Conservation (phyloP, 1,140 invertebrate species). For the Brachionus paranguensis region DNA sequence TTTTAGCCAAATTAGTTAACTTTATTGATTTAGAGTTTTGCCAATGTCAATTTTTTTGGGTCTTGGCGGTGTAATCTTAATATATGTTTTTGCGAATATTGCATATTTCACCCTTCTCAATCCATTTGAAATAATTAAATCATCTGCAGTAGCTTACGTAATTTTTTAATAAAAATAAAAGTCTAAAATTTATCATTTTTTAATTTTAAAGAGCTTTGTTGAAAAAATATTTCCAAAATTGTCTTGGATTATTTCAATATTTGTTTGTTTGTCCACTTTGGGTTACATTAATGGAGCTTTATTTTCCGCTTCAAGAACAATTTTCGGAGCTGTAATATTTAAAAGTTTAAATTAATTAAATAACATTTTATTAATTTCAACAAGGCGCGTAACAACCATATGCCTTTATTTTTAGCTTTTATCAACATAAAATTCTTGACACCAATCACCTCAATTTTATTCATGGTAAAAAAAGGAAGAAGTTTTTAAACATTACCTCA, state of each 20-base stretch:
- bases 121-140: slow-evolving; percentile 61
- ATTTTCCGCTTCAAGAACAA: slow-evolving; percentile 73
- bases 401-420: slow-evolving; percentile 17
- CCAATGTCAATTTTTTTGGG: slow-evolving; percentile 60
- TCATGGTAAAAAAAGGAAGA: neutral
- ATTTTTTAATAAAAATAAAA: slow-evolving; percentile 41
- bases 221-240: slow-evolving; percentile 82
- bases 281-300: slow-evolving; percentile 96
- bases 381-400: slow-evolving; percentile 36
- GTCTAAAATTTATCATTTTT: neutral
- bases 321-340: slow-evolving; percentile 12
- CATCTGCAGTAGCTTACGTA: slow-evolving; percentile 58
- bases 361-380: neutral
- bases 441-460: slow-evolving; percentile 34
- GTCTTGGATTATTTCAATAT: slow-evolving; percentile 88
- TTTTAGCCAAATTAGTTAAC: neutral
- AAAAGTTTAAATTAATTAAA: neutral
- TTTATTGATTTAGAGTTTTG: slow-evolving; percentile 46
- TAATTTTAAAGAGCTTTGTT: slow-evolving; percentile 66
- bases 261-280: slow-evolving; percentile 94
- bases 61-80: slow-evolving; percentile 65
- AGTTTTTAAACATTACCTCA: neutral
- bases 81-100: slow-evolving; percentile 55
- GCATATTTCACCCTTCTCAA: slow-evolving; percentile 51
- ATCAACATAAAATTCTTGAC: slow-evolving; percentile 40